Evolutionary conservation across 2,888 invertebrate species (phyloP).

Genomic region (Kuschelorhynchus macadamiae): DNA sequence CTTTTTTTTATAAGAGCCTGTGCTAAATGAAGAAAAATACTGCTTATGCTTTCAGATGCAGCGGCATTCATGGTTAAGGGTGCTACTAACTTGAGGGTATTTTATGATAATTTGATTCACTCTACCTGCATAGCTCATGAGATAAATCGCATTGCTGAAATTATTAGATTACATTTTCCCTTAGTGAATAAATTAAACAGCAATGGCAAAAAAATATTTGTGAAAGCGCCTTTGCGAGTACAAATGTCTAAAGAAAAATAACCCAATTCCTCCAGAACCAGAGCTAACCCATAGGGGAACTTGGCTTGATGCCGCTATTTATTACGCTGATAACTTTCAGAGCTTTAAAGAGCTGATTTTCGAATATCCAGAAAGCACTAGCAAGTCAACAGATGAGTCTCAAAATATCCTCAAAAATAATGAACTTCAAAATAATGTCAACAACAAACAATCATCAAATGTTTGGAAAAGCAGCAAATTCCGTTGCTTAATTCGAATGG

Average conservation of each 20-base stretch:
- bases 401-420: conserved; percentile 5
- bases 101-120: conserved; percentile 57
- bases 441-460: conserved; percentile 16
- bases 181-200: conserved; percentile 56
- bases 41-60: conserved; percentile 47
- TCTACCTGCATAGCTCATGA: conserved; percentile 61
- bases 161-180: conserved; percentile 53
- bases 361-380: conserved; percentile 1
- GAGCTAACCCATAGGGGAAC: conserved; percentile 58
- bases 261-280: conserved; percentile 59
- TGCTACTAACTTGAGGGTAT: conserved; percentile 52
- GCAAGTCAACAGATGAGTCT: conserved; percentile 11
- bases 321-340: conserved; percentile 52
- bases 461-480: conserved; percentile 18
- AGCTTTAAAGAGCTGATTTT: conserved; percentile 21
- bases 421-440: conserved; percentile 8
- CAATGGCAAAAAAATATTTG: conserved; percentile 58
- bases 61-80: conserved; percentile 56
- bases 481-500: conserved; percentile 8
- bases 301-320: conserved; percentile 54
- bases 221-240: conserved; percentile 56
- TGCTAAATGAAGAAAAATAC: conserved; percentile 33
- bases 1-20: conserved; percentile 16
- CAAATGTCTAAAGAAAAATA: conserved; percentile 57
- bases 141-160: conserved; percentile 58